Conservation (phyloP, 53 echinoderm and acorn worm species). For the Apostichopus leukothele region DNA sequence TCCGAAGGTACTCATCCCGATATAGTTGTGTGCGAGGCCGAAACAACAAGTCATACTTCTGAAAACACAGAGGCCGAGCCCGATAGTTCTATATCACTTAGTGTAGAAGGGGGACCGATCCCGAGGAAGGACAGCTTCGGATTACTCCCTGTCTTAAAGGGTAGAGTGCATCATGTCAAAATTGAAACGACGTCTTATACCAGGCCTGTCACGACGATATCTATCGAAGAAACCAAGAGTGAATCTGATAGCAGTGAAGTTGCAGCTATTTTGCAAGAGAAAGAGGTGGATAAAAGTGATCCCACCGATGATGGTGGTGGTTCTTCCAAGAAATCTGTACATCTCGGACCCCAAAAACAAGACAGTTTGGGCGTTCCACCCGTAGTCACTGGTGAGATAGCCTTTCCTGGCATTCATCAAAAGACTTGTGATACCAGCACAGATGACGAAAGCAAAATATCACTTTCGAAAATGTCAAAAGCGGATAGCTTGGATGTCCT, state of each 20-base stretch:
- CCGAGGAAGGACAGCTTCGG: conserved; percentile 52
- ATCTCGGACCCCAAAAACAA: conserved; percentile 51
- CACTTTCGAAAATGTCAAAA: conserved; percentile 6
- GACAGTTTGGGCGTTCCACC: conserved; percentile 79
- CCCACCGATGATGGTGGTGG: conserved; percentile 22
- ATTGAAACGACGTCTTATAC: conserved; percentile 42
- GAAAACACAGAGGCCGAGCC: conserved; percentile 15
- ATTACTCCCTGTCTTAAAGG: conserved; percentile 37
- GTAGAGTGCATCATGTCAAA: conserved; percentile 25
- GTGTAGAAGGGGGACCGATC: conserved; percentile 36
- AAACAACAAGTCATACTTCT: background rate
- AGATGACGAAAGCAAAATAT: background rate
- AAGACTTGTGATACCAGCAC: background rate
- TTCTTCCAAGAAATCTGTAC: conserved; percentile 33
- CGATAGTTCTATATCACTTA: conserved; percentile 38
- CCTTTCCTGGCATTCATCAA: conserved; percentile 52
- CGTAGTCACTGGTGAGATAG: conserved; percentile 61
- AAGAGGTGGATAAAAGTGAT: background rate
- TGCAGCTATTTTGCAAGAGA: background rate
- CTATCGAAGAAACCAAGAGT: conserved; percentile 40
- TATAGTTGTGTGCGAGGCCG: conserved; percentile 38
- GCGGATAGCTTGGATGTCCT: conserved; percentile 82
- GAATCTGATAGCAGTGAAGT: conserved; percentile 34
- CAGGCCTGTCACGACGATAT: conserved; percentile 28
- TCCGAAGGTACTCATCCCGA: background rate